phyloP scores from a whole-genome alignment of 2,797 vertebrate genomes.

The Bufotes viridis region DNA sequence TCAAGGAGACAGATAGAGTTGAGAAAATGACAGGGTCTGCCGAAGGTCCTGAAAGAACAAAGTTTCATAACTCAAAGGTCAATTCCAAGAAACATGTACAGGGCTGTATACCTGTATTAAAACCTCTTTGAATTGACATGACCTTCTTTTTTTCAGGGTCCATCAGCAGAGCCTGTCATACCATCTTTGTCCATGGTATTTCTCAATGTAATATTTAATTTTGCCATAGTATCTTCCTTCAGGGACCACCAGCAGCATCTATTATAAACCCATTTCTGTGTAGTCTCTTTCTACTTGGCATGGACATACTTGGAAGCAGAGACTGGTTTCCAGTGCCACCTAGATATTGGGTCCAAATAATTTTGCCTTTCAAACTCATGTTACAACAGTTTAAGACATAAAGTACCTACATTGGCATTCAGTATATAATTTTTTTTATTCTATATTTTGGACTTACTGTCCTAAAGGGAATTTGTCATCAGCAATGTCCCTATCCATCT shows the following conservation, averaged over 20 bases:
- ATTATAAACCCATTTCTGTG: not conserved
- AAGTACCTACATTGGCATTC: not conserved
- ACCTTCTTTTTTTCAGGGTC: not conserved
- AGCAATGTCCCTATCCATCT: too few relatives aligned
- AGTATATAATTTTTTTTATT: not conserved
- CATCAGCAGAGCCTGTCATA: not conserved
- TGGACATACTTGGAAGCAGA: not conserved
- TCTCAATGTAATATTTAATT: too few relatives aligned
- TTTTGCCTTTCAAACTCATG: not conserved
- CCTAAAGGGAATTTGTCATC: too few relatives aligned
- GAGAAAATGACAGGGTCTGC: not conserved
- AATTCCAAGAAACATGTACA: too few relatives aligned
- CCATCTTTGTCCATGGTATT: too few relatives aligned
- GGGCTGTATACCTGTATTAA: not conserved
- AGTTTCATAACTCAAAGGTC: too few relatives aligned
- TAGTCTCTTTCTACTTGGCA: not conserved
- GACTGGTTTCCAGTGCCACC: not conserved
- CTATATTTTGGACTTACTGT: not conserved
- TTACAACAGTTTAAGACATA: not conserved
- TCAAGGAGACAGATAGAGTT: not conserved
- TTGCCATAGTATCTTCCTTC: not conserved
- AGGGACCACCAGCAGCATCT: not conserved
- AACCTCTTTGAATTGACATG: not conserved
- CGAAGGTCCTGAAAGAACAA: not conserved
- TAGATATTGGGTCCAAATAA: not conserved